Evolutionary conservation across 2,113 vertebrate species (phyloP), one percentile per base, ranked within the genome.

Genomic region (Calyptommatus sinebrachiatus): DNA sequence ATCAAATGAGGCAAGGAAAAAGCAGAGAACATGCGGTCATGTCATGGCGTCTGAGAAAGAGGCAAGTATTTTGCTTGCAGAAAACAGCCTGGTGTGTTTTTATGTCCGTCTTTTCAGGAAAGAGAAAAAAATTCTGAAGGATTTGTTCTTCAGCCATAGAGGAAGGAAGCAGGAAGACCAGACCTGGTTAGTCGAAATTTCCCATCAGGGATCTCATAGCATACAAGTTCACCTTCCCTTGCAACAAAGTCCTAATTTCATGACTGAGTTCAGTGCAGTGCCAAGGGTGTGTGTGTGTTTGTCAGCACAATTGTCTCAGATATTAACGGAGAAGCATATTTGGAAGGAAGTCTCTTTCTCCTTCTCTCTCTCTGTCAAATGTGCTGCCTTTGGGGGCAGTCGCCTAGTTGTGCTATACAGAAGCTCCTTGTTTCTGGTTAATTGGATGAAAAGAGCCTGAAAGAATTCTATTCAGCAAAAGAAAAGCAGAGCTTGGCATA

Each of bases 361-460:
- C 16, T 14, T 48, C 46, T 48, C 46, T 48, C 46, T 45, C 71
- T 81, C 63, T 80, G 60, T 48, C 8, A 4, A 63, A 66, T 50
- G 29, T 22, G 24, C 24, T 71, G 80, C 60, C 50, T 29, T 62
- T 8, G 26, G 31, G 66, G 35, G 50, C 72, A 46, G 26, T 76
- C 46, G 31, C 28, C 57, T 65, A 67, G 67, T 57, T 78, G 11
- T 46, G 26, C 72, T 26, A 48, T 41, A 80, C 85, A 86, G 82
- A 80, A 78, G 73, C 70, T 45, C 75, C 79, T 83, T 86, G 85
- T 86, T 74, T 83, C 73, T 81, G 78, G 74, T 48, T 86, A 78
- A 86, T 86, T 83, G 77, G 81, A 71, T 78, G 85, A 81, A 78
- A 50, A 75, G 77, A 31, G 29, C 62, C 2, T 70, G 80, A 67